Base-by-base conservation (phyloP, 2,113 vertebrate species). In the Semicossyphus pulcher region DNA sequence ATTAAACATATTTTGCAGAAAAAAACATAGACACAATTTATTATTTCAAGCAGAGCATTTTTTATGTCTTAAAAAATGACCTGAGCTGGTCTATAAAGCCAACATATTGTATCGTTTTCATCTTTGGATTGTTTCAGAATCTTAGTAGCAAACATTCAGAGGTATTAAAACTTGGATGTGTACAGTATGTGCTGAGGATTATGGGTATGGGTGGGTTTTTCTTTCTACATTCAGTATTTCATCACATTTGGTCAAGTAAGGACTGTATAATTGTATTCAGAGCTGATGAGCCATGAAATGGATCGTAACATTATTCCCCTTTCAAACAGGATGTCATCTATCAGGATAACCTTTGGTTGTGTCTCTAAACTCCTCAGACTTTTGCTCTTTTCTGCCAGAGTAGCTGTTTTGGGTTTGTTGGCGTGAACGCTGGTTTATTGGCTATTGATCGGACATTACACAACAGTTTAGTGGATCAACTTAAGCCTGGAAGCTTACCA, bases 381-480 rank as follows among this genome's bases (percentile, higher is more conserved):
- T 36, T 7, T 49, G 12, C 44, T 54, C 1, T 41, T 37, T 5
- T 1, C 18, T 25, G 31, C 20, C 15, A 2, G 21, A 12, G 21
- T 21, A 26, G 16, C 31, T 31, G 25, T 49, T 1, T 7, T 26
- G 1, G 10, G 23, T 53, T 6, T 32, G 15, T 34, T 26, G 23
- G 23, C 15, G 15, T 31, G 42, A 1, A 51, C 1, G 10, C 49
- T n/a, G 18, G 12, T 71, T 36, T 54, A 23, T 69, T 47, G 47
- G 58, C 67, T 69, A 66, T 45, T 41, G 52, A 84, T 77, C n/a
- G 54, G 34, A 68, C 21, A 36, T 51, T 28, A 44, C 31, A 44
- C 56, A 72, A 41, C 44, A 26, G 21, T 66, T 56, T 65, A 69
- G 36, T 58, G 48, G 74, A 75, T 75, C 28, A 67, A 25, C 36